phyloP scores from a whole-genome alignment of 2,113 vertebrate species.

The Phrynocephalus versicolor region DNA sequence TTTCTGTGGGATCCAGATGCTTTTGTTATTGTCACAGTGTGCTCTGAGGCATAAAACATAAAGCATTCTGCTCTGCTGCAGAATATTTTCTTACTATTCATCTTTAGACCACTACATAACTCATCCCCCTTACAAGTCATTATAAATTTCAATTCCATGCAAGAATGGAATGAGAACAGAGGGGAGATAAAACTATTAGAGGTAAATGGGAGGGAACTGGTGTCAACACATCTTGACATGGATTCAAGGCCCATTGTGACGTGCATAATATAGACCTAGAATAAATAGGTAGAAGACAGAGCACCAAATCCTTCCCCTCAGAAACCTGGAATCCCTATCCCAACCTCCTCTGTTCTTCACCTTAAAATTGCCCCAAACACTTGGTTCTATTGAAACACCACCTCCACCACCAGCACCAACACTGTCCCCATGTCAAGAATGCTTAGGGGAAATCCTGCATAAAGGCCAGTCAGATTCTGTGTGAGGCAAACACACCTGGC shows the following conservation, averaged over 20 bases:
- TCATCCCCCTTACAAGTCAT: neutral
- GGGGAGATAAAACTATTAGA: neutral
- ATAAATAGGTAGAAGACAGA: neutral
- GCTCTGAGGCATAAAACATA: neutral
- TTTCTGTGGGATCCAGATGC: neutral
- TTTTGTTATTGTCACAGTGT: neutral
- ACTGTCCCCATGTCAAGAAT: neutral
- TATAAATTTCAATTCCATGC: neutral
- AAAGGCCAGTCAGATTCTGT: neutral
- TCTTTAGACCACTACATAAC: neutral
- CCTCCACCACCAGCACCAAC: neutral
- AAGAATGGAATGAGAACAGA: neutral
- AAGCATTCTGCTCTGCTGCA: neutral
- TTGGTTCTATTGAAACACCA: neutral
- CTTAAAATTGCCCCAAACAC: neutral
- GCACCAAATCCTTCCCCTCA: neutral
- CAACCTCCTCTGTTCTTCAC: neutral
- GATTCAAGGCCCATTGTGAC: neutral
- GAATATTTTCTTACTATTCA: neutral
- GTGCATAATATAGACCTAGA: too few species aligned
- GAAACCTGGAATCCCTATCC: neutral
- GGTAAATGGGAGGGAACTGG: neutral
- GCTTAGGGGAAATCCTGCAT: neutral
- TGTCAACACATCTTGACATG: neutral
- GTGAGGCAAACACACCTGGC: neutral